Evolutionary conservation across 2,113 vertebrate genomes (phyloP).

Genomic region (Centropristis striata): DNA sequence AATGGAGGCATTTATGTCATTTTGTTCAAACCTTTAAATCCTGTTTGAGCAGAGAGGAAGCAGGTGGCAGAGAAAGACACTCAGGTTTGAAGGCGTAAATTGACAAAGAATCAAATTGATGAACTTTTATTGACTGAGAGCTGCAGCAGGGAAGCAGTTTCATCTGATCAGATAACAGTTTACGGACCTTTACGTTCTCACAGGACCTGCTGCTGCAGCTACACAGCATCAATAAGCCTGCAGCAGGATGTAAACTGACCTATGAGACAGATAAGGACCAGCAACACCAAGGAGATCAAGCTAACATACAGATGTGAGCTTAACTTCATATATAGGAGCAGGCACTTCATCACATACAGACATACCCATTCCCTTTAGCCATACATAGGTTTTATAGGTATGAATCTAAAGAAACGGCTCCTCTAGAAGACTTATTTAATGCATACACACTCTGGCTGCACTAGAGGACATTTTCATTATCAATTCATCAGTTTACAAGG

Average conservation of each 20-base stretch:
- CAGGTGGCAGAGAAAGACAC: constrained; percentile 1
- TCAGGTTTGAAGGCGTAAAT: neutral
- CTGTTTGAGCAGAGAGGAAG: constrained; percentile 10
- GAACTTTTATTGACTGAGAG: constrained; percentile 16
- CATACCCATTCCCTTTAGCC: neutral
- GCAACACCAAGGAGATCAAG: neutral
- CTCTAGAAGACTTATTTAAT: neutral
- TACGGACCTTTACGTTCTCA: constrained; percentile 11
- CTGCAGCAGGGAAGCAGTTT: constrained; percentile 18
- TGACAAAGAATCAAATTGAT: constrained; percentile 21
- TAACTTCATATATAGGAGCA: constrained; percentile 7
- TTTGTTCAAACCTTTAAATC: constrained; percentile 25
- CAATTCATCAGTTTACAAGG: neutral
- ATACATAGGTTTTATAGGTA: neutral
- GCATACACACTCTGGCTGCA: neutral
- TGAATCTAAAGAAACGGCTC: neutral
- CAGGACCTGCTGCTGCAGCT: constrained; percentile 13
- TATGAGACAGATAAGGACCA: constrained; percentile 7
- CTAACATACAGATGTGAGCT: constrained; percentile 15
- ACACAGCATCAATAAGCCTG: constrained; percentile 33
- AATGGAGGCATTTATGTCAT: constrained; percentile 16
- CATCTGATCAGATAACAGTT: constrained; percentile 33
- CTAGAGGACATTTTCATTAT: neutral
- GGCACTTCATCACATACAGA: neutral
- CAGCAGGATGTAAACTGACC: constrained; percentile 27